Base-by-base conservation (phyloP, 2,113 vertebrate genomes). In the Jaculus jaculus region DNA sequence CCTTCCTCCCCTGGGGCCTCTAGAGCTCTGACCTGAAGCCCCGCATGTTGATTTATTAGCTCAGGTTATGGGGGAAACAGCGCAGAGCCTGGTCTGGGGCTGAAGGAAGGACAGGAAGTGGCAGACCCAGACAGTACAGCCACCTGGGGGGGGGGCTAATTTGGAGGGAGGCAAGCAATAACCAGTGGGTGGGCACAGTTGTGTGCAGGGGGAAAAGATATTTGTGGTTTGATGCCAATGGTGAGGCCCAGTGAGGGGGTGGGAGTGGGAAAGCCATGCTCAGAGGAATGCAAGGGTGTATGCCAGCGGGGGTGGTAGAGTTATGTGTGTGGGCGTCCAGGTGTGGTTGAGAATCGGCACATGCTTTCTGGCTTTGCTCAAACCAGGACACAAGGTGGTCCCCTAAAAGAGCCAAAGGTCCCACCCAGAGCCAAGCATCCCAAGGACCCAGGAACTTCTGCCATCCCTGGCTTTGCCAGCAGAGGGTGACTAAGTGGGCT, bases 281-380 rank as follows among this genome's bases (percentile, higher is more conserved):
- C 9, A 26, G 73, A 96, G 83, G 90, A 95, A 97, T 93, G 92
- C 18, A 5, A 85, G 94, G 97, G 96, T 74, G 92, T 97, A 92
- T 72, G 34, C 23, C 2, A 12, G 69, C 6, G 39, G 84, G 58
- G 96, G 95, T 21, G 69, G 84, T 10, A 8, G 77, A 96, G 74
- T 23, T 95, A 95, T 96, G 93, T 30, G 71, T 83, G 96, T 94
- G 92, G 94, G 94, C 75, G 92, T 23, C 60, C 84, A 95, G 95
- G 96, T 73, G 83, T 95, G 97, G 87, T 68, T 16, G 17, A 93
- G 86, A 93, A 74, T 81, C 61, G 63, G 72, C 93, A 86, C 32
- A 17, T 92, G 96, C 83, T 92, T 91, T 82, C 61, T 68, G 32
- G 17, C 39, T 95, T 85, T 42, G 78, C 66, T 90, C 92, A 95